Evolutionary conservation across 2,888 invertebrate genomes (phyloP), one percentile per base, ranked within the genome.

Genomic region (Pyralis farinalis): DNA sequence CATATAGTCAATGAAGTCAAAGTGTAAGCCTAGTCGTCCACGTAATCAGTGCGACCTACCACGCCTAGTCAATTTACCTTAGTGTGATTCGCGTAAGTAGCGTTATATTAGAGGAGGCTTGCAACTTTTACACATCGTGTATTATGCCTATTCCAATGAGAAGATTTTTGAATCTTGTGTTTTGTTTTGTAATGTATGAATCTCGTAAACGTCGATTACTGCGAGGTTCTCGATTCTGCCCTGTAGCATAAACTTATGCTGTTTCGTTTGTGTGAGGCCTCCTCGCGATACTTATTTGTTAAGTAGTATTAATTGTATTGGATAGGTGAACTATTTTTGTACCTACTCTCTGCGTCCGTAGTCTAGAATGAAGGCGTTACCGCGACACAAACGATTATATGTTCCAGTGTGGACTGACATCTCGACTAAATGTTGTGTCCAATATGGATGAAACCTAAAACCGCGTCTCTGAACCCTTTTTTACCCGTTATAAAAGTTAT

Each of bases 11-110:
- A n/a, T 48, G 49, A 46, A 51, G 49, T 51, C 55, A 47, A 62
- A 61, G 64, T 60, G 62, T 51, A 46, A 53, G 52, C 50, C 40
- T 33, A 34, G 39, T 7, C 21, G 30, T 37, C 47, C 56, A 58
- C 67, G 60, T 55, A 63, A 60, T 53, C 67, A 55, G 67, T 63
- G 78, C 72, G 75, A 70, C 67, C 62, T 76, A 75, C 80, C 78
- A 75, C 82, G 79, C 84, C 88, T 88, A 88, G 88, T 88, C 88
- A 88, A 88, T 87, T 87, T 88, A 86, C 85, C 82, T 85, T 88
- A 88, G 87, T 88, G 88, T 88, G 87, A 88, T 88, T 86, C 77
- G 83, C 81, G 70, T 86, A 86, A 87, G 83, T 86, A 86, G 82
- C 73, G 74, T 71, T 75, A 73, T 55, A 63, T 71, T 65, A 56